phyloP scores from a whole-genome alignment of 2,797 vertebrate genomes.

The Neopelma chrysocephalum region DNA sequence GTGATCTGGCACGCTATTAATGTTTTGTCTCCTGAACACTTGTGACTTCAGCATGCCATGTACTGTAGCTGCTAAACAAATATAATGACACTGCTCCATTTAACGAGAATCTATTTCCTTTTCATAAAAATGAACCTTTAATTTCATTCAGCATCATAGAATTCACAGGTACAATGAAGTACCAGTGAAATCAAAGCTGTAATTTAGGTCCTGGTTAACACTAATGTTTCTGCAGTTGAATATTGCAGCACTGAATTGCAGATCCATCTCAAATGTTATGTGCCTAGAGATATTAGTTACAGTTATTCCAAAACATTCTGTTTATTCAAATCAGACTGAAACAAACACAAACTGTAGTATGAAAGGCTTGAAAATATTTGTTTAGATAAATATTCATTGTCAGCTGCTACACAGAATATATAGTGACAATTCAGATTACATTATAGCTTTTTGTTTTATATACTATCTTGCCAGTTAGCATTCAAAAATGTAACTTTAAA shows the following conservation, averaged over 20 bases:
- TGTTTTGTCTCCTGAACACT: neutral
- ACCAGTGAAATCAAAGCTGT: neutral
- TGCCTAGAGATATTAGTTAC: slow-evolving; percentile 14
- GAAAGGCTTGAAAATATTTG: slow-evolving; percentile 30
- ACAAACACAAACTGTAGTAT: neutral
- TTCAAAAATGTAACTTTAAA: neutral
- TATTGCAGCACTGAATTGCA: neutral
- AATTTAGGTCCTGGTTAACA: neutral
- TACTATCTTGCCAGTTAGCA: neutral
- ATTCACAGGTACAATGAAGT: neutral
- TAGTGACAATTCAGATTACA: neutral
- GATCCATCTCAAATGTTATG: neutral
- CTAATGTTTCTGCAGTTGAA: neutral
- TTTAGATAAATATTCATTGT: slow-evolving; percentile 31
- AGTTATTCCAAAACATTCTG: slow-evolving; percentile 12
- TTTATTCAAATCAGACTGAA: slow-evolving; percentile 40
- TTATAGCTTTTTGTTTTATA: slow-evolving; percentile 7
- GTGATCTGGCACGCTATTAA: neutral
- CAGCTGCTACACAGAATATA: neutral
- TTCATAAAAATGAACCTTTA: neutral
- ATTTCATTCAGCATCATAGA: neutral
- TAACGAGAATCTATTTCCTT: neutral
- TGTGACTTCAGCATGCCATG: neutral
- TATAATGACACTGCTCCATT: neutral
- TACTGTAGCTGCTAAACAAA: neutral